These are phyloP conservation scores for Lathamus discolor DNA, from an alignment of 2,113 vertebrate genomes.

Conservation along the genomic window DNA sequence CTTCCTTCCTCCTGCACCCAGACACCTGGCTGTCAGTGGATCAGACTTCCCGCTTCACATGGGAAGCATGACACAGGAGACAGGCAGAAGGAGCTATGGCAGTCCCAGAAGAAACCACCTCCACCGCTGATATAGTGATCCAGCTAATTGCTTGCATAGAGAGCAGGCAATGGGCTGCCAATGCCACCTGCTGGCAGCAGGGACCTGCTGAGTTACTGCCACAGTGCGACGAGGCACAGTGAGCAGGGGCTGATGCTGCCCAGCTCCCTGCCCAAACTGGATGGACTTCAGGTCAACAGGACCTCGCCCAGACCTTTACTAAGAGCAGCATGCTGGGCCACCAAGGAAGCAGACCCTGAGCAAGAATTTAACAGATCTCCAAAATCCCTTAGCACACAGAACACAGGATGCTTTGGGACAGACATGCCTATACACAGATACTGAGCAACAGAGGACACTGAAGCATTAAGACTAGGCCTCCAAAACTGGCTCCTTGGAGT, in stretches of 20 bases:
- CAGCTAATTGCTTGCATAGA: not conserved
- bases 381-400: not conserved
- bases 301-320: not conserved
- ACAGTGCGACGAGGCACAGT: not conserved
- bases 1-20: not conserved
- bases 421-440: not conserved
- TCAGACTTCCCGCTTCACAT: not conserved
- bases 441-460: not conserved
- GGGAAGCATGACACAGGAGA: not conserved
- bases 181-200: constrained; percentile 33
- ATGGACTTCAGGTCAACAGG: not conserved
- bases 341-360: not conserved
- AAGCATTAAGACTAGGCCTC: not conserved
- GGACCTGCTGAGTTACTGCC: not conserved
- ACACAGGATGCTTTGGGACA: not conserved
- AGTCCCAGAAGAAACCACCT: not conserved
- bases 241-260: not conserved
- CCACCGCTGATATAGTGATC: not conserved
- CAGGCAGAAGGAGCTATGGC: not conserved
- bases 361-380: not conserved
- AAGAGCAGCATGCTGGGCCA: not conserved
- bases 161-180: not conserved
- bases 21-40: not conserved
- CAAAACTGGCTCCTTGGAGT: not conserved
- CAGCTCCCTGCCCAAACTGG: not conserved